phyloP scores from a whole-genome alignment of 2,113 vertebrate genomes.

The Scolopax mira region DNA sequence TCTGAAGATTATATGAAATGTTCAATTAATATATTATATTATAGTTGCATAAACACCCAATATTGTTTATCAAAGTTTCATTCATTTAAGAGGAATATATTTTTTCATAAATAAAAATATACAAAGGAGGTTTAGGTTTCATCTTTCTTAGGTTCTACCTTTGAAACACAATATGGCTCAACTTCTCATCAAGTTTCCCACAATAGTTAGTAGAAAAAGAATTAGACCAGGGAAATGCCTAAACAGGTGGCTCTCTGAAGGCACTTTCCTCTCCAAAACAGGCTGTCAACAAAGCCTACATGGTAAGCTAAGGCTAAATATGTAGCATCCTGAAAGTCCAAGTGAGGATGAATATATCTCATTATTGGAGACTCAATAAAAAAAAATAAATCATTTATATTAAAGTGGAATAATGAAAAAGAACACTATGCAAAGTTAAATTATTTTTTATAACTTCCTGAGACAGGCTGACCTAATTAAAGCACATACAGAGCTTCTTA shows the following conservation, averaged over 20 bases:
- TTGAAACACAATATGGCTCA: background rate
- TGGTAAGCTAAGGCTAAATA: background rate
- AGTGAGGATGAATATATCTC: background rate
- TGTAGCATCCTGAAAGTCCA: background rate
- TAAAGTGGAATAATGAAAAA: background rate
- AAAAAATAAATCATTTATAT: background rate
- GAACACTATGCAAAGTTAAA: background rate
- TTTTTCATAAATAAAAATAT: background rate
- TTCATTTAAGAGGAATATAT: background rate
- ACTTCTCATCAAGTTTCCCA: background rate
- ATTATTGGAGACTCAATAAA: background rate
- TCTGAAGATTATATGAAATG: background rate
- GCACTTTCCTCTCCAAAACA: background rate
- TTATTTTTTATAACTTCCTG: background rate
- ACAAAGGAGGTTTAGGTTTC: background rate
- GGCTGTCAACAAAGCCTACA: background rate
- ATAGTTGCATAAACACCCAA: background rate
- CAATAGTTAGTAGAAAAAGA: background rate
- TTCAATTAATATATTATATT: background rate
- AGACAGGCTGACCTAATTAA: background rate
- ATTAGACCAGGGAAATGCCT: background rate
- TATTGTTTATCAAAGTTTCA: background rate
- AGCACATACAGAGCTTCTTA: background rate
- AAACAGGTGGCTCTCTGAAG: background rate
- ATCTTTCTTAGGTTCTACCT: background rate